These are phyloP conservation scores for Protodeltote pygarga DNA, from an alignment of 2,888 invertebrate species.

Conservation along the genomic window DNA sequence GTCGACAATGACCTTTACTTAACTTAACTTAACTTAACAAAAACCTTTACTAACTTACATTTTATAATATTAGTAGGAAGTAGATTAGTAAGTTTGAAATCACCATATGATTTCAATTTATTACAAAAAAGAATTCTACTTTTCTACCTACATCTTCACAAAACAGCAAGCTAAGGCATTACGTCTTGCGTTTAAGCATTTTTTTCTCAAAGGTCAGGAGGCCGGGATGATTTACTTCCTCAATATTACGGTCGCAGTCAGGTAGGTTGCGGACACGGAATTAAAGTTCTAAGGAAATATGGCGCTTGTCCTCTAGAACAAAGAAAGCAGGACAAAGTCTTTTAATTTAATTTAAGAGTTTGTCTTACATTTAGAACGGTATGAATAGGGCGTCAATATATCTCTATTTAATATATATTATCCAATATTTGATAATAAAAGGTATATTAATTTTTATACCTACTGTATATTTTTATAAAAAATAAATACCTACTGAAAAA, in stretches of 20 bases:
- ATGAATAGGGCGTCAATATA: not conserved
- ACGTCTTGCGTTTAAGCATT: constrained; percentile 45
- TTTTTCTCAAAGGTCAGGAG: constrained; percentile 62
- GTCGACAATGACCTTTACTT: too few relatives aligned
- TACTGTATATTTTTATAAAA: too few relatives aligned
- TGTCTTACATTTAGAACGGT: not conserved
- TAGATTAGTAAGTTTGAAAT: too few relatives aligned
- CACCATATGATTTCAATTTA: too few relatives aligned
- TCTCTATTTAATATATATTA: too few relatives aligned
- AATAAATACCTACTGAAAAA: too few relatives aligned
- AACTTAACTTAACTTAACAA: too few relatives aligned
- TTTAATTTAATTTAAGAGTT: too few relatives aligned
- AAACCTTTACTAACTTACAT: too few relatives aligned
- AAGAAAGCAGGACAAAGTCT: constrained; percentile 22
- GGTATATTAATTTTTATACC: too few relatives aligned
- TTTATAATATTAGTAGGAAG: too few relatives aligned
- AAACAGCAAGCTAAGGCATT: constrained; percentile 20
- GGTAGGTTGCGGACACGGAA: constrained; percentile 71
- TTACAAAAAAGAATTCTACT: not conserved
- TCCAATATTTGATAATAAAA: too few relatives aligned
- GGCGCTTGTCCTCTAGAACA: constrained; percentile 51
- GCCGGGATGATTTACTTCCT: constrained; percentile 72
- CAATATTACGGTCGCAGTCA: constrained; percentile 71
- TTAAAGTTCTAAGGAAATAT: constrained; percentile 75
- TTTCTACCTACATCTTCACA: constrained; percentile 30